A percentile compares a stretch with the other conserved stretches of the same genome.
phyloP scores from a whole-genome alignment of 37 sponge, comb jelly and placozoan genomes.

The Halisarca cf. caerulea region DNA sequence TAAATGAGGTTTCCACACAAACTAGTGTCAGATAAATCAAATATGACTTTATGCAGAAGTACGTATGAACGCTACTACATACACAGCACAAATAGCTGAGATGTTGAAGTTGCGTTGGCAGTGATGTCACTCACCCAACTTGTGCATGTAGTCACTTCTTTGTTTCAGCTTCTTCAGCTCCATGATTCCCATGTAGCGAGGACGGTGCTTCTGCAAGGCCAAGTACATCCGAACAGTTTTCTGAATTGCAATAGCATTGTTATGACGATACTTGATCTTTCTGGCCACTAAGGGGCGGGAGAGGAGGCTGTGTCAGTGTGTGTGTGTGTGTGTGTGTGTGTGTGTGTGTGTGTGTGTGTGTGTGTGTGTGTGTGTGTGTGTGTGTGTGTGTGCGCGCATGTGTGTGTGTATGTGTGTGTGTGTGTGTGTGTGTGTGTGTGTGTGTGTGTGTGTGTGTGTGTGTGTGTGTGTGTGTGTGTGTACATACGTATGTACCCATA shows the following conservation, averaged over 20 bases:
- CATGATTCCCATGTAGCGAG: conserved; percentile 45
- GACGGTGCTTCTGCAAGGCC: conserved; percentile 70
- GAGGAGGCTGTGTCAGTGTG: background rate
- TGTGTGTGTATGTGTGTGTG: too few species aligned
- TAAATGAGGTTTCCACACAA: too few species aligned
- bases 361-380: background rate
- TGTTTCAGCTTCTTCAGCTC: background rate
- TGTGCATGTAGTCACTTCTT: background rate
- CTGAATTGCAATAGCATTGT: conserved; percentile 75
- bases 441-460: too few species aligned
- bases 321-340: background rate
- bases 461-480: too few species aligned
- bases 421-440: too few species aligned
- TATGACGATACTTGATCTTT: conserved; percentile 77
- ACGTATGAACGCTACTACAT: too few species aligned
- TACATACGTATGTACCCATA: too few species aligned
- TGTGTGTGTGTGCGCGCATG: background rate
- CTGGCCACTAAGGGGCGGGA: conserved; percentile 56
- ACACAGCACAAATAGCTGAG: too few species aligned
- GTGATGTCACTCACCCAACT: conserved; percentile 12
- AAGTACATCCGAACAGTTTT: conserved; percentile 69
- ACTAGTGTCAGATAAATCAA: background rate
- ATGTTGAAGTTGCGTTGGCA: background rate
- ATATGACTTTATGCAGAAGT: too few species aligned
- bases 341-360: too few species aligned